Evolutionary conservation across 2,888 invertebrate species (phyloP).

Genomic region (Xestia rhomboidea): DNA sequence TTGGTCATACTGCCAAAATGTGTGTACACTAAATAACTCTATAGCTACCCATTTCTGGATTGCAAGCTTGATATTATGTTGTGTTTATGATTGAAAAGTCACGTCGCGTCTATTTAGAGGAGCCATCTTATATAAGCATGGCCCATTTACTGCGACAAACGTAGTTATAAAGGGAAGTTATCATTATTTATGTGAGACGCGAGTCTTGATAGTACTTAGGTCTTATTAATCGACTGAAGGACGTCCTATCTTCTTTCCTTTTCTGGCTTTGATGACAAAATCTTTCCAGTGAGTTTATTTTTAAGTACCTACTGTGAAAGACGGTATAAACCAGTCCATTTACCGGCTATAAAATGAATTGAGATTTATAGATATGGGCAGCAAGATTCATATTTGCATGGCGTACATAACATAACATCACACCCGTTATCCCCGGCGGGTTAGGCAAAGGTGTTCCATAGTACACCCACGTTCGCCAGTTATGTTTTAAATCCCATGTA

Average conservation of each 20-base stretch:
- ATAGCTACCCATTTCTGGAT: neutral
- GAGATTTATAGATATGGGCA: neutral
- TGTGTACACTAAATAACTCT: neutral
- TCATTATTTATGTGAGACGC: constrained; percentile 26
- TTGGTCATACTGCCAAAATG: neutral
- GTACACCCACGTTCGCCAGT: too few species aligned
- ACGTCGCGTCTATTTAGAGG: neutral
- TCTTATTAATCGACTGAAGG: neutral
- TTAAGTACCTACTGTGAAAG: neutral
- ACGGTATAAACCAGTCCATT: neutral
- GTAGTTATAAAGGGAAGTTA: constrained; percentile 28
- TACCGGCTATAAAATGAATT: neutral
- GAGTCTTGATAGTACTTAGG: neutral
- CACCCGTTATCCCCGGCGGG: too few species aligned
- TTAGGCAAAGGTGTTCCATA: too few species aligned
- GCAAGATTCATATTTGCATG: constrained; percentile 2
- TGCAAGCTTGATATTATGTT: neutral
- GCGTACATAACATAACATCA: too few species aligned
- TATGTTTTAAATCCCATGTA: too few species aligned
- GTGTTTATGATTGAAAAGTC: neutral
- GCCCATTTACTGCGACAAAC: constrained; percentile 24
- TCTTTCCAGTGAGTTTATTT: neutral
- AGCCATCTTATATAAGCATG: constrained; percentile 7
- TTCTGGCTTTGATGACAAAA: neutral
- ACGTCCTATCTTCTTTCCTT: neutral